Evolutionary conservation across 2,113 vertebrate species (phyloP).

Genomic region (Silurus meridionalis): DNA sequence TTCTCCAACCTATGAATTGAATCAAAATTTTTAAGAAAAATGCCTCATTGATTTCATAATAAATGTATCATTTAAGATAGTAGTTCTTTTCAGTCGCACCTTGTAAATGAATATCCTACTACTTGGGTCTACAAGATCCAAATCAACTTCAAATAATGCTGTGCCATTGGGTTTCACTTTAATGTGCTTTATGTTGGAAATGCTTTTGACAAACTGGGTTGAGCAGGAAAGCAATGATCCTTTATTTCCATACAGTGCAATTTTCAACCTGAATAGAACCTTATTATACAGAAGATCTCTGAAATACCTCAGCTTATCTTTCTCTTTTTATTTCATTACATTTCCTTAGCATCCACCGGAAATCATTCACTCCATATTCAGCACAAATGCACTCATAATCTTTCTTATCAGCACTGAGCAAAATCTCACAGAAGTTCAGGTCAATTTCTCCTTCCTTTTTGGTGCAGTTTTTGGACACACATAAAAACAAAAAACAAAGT

Average conservation of each 20-base stretch:
- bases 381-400: constrained; percentile 84
- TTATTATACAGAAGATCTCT: neutral
- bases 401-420: constrained; percentile 80
- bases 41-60: constrained; percentile 42
- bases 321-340: constrained; percentile 77
- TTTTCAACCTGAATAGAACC: neutral
- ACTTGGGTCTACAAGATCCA: constrained; percentile 77
- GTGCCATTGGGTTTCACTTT: constrained; percentile 69
- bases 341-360: constrained; percentile 82
- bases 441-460: constrained; percentile 67
- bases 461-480: constrained; percentile 54
- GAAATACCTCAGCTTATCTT: constrained; percentile 72
- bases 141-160: constrained; percentile 80
- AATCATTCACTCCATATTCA: constrained; percentile 81
- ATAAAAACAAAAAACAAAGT: constrained; percentile 21
- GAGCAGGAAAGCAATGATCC: neutral
- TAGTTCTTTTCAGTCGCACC: constrained; percentile 71
- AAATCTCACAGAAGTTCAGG: constrained; percentile 80
- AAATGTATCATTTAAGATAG: neutral
- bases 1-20: constrained; percentile 74
- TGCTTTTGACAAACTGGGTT: constrained; percentile 72
- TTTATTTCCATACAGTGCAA: neutral
- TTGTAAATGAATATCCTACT: constrained; percentile 85
- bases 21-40: constrained; percentile 30
- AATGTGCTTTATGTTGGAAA: constrained; percentile 74